Evolutionary conservation across 2,113 vertebrate species (phyloP).

Genomic region (Eonycteris spelaea): DNA sequence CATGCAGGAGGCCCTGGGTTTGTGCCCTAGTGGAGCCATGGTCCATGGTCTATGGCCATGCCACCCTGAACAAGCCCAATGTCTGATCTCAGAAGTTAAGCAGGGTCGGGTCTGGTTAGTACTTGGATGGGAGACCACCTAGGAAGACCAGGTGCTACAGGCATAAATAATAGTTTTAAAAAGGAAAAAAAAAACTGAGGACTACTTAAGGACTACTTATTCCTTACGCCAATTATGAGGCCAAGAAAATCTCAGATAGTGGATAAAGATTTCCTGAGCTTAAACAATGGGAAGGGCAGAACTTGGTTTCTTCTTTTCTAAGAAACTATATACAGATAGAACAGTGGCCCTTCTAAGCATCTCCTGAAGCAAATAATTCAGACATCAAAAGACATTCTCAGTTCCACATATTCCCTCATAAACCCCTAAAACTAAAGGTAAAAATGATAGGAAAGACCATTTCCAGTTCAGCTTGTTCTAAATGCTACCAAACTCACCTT

Average conservation of each 20-base stretch:
- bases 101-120: too few species aligned
- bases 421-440: not conserved
- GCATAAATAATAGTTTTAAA: too few species aligned
- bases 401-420: not conserved
- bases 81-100: too few species aligned
- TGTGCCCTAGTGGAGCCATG: too few species aligned
- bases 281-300: not conserved
- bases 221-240: not conserved
- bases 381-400: not conserved
- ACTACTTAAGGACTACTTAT: not conserved
- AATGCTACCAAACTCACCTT: conserved; percentile 81
- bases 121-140: too few species aligned
- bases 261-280: not conserved
- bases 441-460: not conserved
- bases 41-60: too few species aligned
- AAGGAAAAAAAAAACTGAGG: not conserved
- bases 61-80: too few species aligned
- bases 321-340: not conserved
- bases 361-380: not conserved
- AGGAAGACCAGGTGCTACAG: too few species aligned
- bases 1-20: too few species aligned
- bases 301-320: not conserved
- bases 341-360: not conserved
- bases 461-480: not conserved
- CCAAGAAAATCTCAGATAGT: not conserved